Evolutionary conservation across 2,797 vertebrate genomes (phyloP).

Genomic region (Sebastes nivosus): DNA sequence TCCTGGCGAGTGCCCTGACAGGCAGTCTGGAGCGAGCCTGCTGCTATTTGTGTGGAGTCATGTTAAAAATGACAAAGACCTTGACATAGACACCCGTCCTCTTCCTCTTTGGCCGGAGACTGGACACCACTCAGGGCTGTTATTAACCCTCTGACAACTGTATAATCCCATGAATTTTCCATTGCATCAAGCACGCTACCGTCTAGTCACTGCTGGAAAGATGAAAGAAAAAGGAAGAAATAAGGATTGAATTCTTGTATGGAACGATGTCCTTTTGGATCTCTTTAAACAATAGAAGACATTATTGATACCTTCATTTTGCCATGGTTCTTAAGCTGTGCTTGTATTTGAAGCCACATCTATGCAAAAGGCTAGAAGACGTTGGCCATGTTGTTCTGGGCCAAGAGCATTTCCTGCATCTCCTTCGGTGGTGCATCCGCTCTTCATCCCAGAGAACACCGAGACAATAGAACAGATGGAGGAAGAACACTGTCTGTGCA

Average conservation of each 20-base stretch:
- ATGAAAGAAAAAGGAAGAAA: neutral
- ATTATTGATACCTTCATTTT: neutral
- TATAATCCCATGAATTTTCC: constrained; percentile 18
- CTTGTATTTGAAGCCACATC: constrained; percentile 20
- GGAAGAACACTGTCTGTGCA: constrained; percentile 82
- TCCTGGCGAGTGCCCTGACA: constrained; percentile 43
- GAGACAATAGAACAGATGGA: constrained; percentile 84
- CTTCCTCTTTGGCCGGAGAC: constrained; percentile 25
- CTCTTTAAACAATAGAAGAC: neutral
- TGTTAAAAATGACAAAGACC: constrained; percentile 65
- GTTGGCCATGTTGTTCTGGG: constrained; percentile 68
- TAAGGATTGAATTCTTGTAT: neutral
- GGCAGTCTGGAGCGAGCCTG: constrained; percentile 1
- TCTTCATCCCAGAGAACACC: constrained; percentile 77
- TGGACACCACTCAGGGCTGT: constrained; percentile 1
- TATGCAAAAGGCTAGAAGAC: constrained; percentile 52
- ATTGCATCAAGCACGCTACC: constrained; percentile 22
- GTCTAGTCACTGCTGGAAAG: neutral
- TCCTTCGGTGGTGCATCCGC: constrained; percentile 81
- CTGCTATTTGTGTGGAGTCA: constrained; percentile 47
- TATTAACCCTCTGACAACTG: constrained; percentile 29
- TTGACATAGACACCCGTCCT: constrained; percentile 50
- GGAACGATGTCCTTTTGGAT: neutral
- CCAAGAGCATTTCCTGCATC: constrained; percentile 80
- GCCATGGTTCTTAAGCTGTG: neutral